Percentiles rank a stretch among this genome's conserved stretches.
phyloP scores from a whole-genome alignment of 2,113 vertebrate genomes.

The Sprattus sprattus region DNA sequence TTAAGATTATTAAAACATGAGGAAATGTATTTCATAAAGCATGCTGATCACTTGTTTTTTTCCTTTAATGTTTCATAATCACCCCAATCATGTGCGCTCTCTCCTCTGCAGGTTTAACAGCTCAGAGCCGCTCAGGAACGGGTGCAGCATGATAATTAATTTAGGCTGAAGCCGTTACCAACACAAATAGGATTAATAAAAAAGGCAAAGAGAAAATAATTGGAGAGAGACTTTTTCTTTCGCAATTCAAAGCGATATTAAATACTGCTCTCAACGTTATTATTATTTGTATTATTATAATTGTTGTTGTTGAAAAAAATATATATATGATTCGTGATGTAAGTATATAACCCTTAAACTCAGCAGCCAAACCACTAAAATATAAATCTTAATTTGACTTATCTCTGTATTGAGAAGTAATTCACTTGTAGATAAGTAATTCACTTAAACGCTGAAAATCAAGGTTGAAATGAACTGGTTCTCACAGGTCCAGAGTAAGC shows the following conservation, averaged over 20 bases:
- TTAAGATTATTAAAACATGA: background rate
- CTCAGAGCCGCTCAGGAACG: background rate
- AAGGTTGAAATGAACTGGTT: background rate
- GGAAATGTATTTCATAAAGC: background rate
- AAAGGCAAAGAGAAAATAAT: background rate
- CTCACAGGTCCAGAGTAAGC: background rate
- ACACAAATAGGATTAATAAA: background rate
- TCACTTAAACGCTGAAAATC: background rate
- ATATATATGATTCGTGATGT: background rate
- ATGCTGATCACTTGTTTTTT: background rate
- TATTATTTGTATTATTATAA: background rate
- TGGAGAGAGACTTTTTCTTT: conserved; percentile 1
- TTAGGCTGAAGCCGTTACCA: conserved; percentile 5
- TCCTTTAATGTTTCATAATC: background rate
- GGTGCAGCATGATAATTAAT: background rate
- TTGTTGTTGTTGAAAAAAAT: too few species aligned
- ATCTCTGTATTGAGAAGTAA: too few species aligned
- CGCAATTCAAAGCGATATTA: background rate
- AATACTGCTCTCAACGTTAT: background rate
- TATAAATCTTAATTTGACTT: background rate
- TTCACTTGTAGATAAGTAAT: too few species aligned
- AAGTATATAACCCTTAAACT: background rate
- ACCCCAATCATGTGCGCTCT: background rate
- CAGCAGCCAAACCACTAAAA: background rate
- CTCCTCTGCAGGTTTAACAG: conserved; percentile 1